phyloP scores from a whole-genome alignment of 1,140 invertebrate species.

The Aporrectodea caliginosa region DNA sequence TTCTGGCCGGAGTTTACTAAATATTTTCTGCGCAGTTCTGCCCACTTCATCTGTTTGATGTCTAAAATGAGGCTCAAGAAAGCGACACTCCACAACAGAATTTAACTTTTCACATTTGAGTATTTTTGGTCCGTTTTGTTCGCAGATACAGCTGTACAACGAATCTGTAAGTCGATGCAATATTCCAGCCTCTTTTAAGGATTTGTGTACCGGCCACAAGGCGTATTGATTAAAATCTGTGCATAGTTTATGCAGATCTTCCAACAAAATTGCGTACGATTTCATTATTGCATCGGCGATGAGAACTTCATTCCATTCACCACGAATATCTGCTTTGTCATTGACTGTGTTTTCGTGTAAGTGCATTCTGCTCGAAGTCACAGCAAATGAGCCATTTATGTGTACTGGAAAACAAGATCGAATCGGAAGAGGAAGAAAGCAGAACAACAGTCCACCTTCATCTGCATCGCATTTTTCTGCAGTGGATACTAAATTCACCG shows the following conservation, averaged over 20 bases:
- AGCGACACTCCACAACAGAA: background rate
- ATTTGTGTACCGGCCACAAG: background rate
- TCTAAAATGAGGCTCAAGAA: background rate
- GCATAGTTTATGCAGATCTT: background rate
- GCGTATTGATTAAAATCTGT: constrained; percentile 7
- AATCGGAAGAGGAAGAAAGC: constrained; percentile 39
- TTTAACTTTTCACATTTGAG: background rate
- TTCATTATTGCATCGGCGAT: constrained; percentile 30
- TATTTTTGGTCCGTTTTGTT: background rate
- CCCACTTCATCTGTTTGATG: background rate
- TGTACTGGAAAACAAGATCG: constrained; percentile 34
- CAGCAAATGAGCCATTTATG: constrained; percentile 40
- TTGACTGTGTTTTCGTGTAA: constrained; percentile 29
- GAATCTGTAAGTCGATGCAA: background rate
- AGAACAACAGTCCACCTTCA: constrained; percentile 27
- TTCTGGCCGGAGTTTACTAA: background rate
- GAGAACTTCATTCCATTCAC: constrained; percentile 38
- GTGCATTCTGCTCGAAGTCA: constrained; percentile 36
- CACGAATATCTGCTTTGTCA: constrained; percentile 32
- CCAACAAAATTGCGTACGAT: constrained; percentile 18
- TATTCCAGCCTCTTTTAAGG: background rate
- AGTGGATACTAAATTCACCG: background rate
- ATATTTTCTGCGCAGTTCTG: background rate
- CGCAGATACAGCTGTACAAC: background rate
- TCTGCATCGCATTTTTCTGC: background rate